Percentiles rank a stretch among this genome's conserved stretches.
phyloP scores from a whole-genome alignment of 2,888 invertebrate species.

The Cerceris ruficornis region DNA sequence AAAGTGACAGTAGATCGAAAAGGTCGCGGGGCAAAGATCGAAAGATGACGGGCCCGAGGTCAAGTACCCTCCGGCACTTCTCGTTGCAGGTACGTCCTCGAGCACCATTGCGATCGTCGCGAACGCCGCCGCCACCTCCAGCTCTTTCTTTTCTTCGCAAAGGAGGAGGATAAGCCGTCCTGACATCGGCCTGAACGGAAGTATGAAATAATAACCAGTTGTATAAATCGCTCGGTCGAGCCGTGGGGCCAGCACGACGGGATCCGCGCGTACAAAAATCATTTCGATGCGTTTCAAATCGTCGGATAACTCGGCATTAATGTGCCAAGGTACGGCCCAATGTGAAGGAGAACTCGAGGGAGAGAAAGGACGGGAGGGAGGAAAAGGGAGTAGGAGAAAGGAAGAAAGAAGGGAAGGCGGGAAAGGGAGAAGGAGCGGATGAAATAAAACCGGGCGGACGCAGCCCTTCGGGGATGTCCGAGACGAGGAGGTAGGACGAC shows the following conservation, averaged over 20 bases:
- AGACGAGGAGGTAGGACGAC: constrained; percentile 38
- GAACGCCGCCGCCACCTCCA: constrained; percentile 27
- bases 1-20: constrained; percentile 26
- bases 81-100: constrained; percentile 58
- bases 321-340: constrained; percentile 64
- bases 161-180: constrained; percentile 66
- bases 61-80: constrained; percentile 60
- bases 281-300: constrained; percentile 76
- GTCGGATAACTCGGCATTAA: constrained; percentile 75
- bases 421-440: constrained; percentile 26
- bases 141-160: constrained; percentile 52
- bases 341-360: constrained; percentile 28
- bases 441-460: constrained; percentile 46
- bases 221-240: constrained; percentile 68
- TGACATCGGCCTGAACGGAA: constrained; percentile 70
- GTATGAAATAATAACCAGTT: constrained; percentile 75
- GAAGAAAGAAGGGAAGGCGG: neutral
- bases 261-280: constrained; percentile 67
- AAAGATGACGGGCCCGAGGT: constrained; percentile 55
- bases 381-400: constrained; percentile 7
- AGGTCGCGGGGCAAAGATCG: constrained; percentile 50
- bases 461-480: constrained; percentile 50
- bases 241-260: constrained; percentile 49
- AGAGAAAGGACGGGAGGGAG: constrained; percentile 1
- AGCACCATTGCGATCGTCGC: constrained; percentile 6